Conservation (phyloP, 2,888 invertebrate genomes). For the Nomada lathburiana region DNA sequence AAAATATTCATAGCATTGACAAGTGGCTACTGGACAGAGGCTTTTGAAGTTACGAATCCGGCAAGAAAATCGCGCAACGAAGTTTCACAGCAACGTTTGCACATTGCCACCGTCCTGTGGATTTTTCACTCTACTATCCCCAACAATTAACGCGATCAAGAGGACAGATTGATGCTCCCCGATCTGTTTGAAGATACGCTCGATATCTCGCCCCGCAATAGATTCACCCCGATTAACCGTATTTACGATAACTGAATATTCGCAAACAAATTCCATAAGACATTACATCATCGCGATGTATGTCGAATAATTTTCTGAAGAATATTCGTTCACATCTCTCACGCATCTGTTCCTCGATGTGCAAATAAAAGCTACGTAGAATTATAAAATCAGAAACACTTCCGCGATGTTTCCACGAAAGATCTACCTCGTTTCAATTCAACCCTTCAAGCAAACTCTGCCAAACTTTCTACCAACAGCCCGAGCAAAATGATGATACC, state of each 20-base stretch:
- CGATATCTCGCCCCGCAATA: background rate
- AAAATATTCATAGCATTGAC: conserved; percentile 36
- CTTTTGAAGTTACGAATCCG: background rate
- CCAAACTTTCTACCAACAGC: too few species aligned
- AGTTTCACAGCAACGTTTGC: background rate
- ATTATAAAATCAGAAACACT: too few species aligned
- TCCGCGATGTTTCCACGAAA: too few species aligned
- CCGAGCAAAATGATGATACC: background rate
- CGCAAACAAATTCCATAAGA: background rate
- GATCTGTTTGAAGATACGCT: conserved; percentile 9
- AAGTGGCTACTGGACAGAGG: conserved; percentile 26
- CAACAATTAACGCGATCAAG: conserved; percentile 4
- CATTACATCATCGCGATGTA: too few species aligned
- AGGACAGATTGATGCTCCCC: conserved; percentile 3
- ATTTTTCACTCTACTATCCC: conserved; percentile 22
- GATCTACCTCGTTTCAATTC: too few species aligned
- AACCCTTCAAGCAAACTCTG: too few species aligned
- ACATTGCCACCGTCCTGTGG: background rate
- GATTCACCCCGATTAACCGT: background rate
- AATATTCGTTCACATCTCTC: too few species aligned
- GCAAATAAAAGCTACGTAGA: too few species aligned
- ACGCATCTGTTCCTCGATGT: too few species aligned
- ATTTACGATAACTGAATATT: background rate
- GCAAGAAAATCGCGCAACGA: background rate
- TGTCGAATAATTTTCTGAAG: too few species aligned